Percentiles rank a stretch among this genome's conserved stretches.
phyloP scores from a whole-genome alignment of 1,140 invertebrate species.

The Zaprionus tsacasi region DNA sequence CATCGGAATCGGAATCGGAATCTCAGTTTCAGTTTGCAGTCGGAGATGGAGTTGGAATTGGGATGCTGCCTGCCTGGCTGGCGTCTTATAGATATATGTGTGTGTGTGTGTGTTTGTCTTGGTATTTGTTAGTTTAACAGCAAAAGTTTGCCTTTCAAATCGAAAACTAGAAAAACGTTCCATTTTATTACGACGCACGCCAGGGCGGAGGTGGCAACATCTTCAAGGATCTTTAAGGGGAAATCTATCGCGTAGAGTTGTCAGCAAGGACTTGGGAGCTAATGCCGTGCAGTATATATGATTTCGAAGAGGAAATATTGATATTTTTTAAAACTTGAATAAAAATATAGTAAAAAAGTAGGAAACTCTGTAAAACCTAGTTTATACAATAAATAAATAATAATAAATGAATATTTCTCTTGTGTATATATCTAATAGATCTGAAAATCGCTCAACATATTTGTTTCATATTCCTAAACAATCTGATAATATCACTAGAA shows the following conservation, averaged over 20 bases:
- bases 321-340: neutral
- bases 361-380: neutral
- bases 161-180: slow-evolving; percentile 80
- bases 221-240: slow-evolving; percentile 66
- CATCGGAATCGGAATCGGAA: slow-evolving; percentile 22
- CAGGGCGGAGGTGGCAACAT: slow-evolving; percentile 24
- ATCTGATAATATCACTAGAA: too few relatives aligned
- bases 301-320: neutral
- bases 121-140: slow-evolving; percentile 76
- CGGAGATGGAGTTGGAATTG: slow-evolving; percentile 11
- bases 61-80: slow-evolving; percentile 40
- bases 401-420: too few relatives aligned
- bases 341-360: neutral
- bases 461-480: too few relatives aligned
- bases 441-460: too few relatives aligned
- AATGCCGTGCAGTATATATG: neutral
- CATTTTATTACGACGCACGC: slow-evolving; percentile 52
- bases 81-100: slow-evolving; percentile 27
- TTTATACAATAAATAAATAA: too few relatives aligned
- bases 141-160: slow-evolving; percentile 80
- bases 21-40: slow-evolving; percentile 9
- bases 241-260: slow-evolving; percentile 48
- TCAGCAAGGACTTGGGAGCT: slow-evolving; percentile 17
- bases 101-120: slow-evolving; percentile 31
- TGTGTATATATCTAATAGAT: too few relatives aligned